Conservation (phyloP, 2,888 invertebrate genomes). For the Chloroclystis v-ata region DNA sequence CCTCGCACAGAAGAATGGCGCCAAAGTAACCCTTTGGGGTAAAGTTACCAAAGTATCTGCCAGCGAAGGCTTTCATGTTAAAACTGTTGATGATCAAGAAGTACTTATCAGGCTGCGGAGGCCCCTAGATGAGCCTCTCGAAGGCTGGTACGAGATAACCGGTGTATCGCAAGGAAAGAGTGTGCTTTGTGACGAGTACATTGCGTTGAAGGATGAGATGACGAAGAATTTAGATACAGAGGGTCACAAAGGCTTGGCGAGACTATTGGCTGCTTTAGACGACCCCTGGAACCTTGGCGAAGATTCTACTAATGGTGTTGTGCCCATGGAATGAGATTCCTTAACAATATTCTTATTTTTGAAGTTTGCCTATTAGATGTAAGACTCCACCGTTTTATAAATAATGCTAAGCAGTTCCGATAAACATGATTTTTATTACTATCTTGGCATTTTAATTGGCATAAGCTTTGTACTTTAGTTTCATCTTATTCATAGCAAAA, state of each 20-base stretch:
- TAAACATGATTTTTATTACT: conserved; percentile 9
- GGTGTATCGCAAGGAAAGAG: conserved; percentile 68
- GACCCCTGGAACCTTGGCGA: conserved; percentile 73
- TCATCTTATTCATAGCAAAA: neutral
- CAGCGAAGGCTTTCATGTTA: conserved; percentile 65
- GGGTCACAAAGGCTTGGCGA: conserved; percentile 64
- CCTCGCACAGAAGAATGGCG: conserved; percentile 65
- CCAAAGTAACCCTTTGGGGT: conserved; percentile 69
- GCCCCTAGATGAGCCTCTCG: conserved; percentile 61
- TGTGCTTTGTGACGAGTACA: conserved; percentile 67
- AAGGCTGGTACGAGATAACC: conserved; percentile 72
- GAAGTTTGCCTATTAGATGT: neutral
- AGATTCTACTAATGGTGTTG: conserved; percentile 45
- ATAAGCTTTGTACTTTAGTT: neutral
- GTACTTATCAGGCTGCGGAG: conserved; percentile 57
- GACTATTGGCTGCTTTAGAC: conserved; percentile 60
- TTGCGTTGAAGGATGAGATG: conserved; percentile 59
- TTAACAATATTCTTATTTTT: no score
- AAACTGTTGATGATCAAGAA: conserved; percentile 70
- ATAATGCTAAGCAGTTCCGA: neutral
- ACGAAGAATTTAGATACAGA: conserved; percentile 63
- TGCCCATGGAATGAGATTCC: conserved; percentile 55
- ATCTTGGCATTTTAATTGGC: neutral
- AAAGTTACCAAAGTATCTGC: conserved; percentile 67
- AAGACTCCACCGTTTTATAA: neutral